phyloP scores from a whole-genome alignment of 2,888 invertebrate species.

The Neoscelio sp. region DNA sequence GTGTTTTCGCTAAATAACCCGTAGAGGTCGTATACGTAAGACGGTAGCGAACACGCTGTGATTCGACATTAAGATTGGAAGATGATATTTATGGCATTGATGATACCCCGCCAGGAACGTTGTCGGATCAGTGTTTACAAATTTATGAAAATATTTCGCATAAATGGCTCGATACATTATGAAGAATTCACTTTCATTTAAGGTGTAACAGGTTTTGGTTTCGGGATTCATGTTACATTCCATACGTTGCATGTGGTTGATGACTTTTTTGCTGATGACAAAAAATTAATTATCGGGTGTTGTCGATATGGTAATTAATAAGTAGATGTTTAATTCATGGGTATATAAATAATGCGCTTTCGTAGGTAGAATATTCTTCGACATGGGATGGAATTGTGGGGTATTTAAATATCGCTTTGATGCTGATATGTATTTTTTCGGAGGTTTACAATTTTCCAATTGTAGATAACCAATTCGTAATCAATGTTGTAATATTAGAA shows the following conservation, averaged over 20 bases:
- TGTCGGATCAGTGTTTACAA: conserved; percentile 19
- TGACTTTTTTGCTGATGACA: not conserved
- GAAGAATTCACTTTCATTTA: not conserved
- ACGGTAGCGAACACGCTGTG: conserved; percentile 72
- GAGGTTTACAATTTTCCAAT: too few relatives aligned
- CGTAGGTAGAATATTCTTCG: too few relatives aligned
- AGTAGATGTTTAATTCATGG: conserved; percentile 5
- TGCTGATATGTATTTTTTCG: too few relatives aligned
- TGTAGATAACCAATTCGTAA: too few relatives aligned
- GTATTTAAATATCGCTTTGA: not conserved
- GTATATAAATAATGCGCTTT: not conserved
- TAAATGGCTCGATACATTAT: not conserved
- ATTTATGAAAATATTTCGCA: conserved; percentile 23
- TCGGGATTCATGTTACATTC: not conserved
- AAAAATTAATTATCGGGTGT: not conserved
- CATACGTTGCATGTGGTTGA: not conserved
- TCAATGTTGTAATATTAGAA: too few relatives aligned
- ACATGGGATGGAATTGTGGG: too few relatives aligned
- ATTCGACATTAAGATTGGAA: conserved; percentile 75
- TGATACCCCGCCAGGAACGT: conserved; percentile 14
- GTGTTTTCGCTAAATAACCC: conserved; percentile 58
- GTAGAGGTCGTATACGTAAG: conserved; percentile 71
- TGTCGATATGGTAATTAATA: conserved; percentile 3
- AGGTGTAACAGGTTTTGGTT: not conserved
- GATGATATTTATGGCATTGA: conserved; percentile 55